These are phyloP conservation scores for Porites australiensis DNA, from an alignment of 64 coral and sea anemone species.

Conservation along the genomic window DNA sequence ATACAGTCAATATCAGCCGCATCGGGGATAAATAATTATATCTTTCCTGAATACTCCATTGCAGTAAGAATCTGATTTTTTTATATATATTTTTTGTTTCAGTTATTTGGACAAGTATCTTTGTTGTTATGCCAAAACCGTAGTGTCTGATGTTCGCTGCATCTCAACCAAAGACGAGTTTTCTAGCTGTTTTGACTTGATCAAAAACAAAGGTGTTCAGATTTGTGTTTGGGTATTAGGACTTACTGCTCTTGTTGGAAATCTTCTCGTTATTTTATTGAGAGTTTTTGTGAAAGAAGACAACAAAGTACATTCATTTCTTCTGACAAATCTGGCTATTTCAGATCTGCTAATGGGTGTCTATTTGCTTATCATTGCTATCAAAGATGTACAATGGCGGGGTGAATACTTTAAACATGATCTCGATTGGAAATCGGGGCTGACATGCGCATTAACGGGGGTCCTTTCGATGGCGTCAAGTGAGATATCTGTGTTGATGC, in stretches of 20 bases:
- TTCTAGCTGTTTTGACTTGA: slow-evolving; percentile 54
- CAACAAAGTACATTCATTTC: slow-evolving; percentile 44
- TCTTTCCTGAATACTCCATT: too few species aligned
- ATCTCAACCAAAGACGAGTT: slow-evolving; percentile 31
- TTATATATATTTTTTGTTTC: not conserved
- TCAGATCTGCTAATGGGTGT: slow-evolving; percentile 70
- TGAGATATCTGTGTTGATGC: slow-evolving; percentile 47
- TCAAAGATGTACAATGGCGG: slow-evolving; percentile 61
- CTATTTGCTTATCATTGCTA: slow-evolving; percentile 61
- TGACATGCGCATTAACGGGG: slow-evolving; percentile 24
- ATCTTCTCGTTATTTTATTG: slow-evolving; percentile 37
- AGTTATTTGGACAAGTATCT: slow-evolving; percentile 52
- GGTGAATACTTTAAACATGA: slow-evolving; percentile 71
- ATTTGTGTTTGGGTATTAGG: slow-evolving; percentile 53
- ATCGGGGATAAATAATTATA: too few species aligned
- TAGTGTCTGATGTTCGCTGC: not conserved
- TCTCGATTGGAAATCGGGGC: slow-evolving; percentile 36
- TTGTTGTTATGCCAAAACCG: slow-evolving; percentile 53
- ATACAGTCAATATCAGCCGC: too few species aligned
- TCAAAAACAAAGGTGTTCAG: slow-evolving; percentile 27
- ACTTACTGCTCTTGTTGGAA: slow-evolving; percentile 25
- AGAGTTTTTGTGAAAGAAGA: slow-evolving; percentile 14
- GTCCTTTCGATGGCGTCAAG: slow-evolving; percentile 54
- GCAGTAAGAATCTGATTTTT: not conserved
- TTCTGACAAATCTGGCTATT: slow-evolving; percentile 61